Evolutionary conservation across 2,797 vertebrate genomes (phyloP).

Genomic region (Chelmon rostratus): DNA sequence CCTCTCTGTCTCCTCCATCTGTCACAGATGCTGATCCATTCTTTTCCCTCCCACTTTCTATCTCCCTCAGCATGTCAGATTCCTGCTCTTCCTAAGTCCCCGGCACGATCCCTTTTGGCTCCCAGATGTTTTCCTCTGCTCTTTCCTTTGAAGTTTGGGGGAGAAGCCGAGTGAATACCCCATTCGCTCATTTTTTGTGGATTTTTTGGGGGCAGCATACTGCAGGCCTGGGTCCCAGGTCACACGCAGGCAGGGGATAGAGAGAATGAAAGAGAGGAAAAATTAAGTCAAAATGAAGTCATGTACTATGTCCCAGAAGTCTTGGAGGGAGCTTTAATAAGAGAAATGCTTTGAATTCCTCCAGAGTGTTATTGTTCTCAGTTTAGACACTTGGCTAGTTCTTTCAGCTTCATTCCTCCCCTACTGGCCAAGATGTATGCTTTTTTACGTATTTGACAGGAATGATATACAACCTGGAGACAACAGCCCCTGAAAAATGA

Average conservation of each 20-base stretch:
- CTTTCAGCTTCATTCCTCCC: conserved; percentile 52
- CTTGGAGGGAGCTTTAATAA: conserved; percentile 67
- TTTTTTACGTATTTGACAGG: conserved; percentile 56
- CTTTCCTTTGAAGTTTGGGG: conserved; percentile 75
- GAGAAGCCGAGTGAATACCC: conserved; percentile 56
- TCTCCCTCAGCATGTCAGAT: conserved; percentile 61
- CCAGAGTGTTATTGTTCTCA: conserved; percentile 70
- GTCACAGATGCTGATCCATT: conserved; percentile 70
- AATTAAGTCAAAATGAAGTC: conserved; percentile 66
- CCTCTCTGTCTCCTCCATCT: conserved; percentile 63
- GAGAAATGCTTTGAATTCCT: conserved; percentile 77
- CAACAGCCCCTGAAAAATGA: conserved; percentile 56
- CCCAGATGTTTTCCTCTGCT: conserved; percentile 78
- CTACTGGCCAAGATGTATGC: conserved; percentile 35
- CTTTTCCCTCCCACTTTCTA: conserved; percentile 55
- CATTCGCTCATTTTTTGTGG: conserved; percentile 57
- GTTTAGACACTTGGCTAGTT: conserved; percentile 68
- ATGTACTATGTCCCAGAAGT: conserved; percentile 62
- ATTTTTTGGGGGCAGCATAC: conserved; percentile 60
- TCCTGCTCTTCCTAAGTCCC: conserved; percentile 60
- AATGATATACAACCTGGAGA: conserved; percentile 61
- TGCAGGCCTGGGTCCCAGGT: conserved; percentile 56
- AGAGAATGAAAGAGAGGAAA: conserved; percentile 52
- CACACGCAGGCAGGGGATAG: conserved; percentile 65
- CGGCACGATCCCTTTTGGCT: conserved; percentile 73